Evolutionary conservation across 2,113 vertebrate species (phyloP).

Genomic region (Megalops atlanticus): DNA sequence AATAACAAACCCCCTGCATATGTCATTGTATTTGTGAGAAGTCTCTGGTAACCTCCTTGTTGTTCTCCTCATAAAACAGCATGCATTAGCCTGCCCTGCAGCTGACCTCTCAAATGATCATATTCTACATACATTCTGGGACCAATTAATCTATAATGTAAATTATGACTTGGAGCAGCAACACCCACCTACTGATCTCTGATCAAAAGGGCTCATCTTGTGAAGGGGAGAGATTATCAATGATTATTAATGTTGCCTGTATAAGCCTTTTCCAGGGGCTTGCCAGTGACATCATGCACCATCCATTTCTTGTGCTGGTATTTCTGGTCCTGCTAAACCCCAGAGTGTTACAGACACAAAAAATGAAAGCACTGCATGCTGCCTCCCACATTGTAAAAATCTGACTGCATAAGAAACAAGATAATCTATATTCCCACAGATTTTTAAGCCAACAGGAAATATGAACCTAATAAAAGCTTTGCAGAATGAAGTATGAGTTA

Average conservation of each 20-base stretch:
- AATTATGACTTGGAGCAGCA: background rate
- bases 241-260: background rate
- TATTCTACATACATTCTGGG: background rate
- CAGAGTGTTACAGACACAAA: background rate
- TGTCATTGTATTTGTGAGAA: background rate
- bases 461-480: too few relatives aligned
- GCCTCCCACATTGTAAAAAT: background rate
- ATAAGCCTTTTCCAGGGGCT: background rate
- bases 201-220: background rate
- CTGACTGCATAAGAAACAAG: too few relatives aligned
- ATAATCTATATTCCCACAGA: too few relatives aligned
- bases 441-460: too few relatives aligned
- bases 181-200: background rate
- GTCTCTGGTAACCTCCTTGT: background rate
- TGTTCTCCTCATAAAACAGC: background rate
- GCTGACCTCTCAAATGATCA: background rate
- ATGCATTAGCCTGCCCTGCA: background rate
- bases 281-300: background rate
- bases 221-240: slow-evolving; percentile 3
- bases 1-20: background rate
- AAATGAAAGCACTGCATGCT: background rate
- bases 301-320: background rate
- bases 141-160: background rate
- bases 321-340: background rate
- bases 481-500: too few relatives aligned